A percentile compares a stretch with the other conserved stretches of the same genome.
Evolutionary conservation across 2,113 vertebrate genomes (phyloP).

Genomic region (Lichenostomus cassidix): DNA sequence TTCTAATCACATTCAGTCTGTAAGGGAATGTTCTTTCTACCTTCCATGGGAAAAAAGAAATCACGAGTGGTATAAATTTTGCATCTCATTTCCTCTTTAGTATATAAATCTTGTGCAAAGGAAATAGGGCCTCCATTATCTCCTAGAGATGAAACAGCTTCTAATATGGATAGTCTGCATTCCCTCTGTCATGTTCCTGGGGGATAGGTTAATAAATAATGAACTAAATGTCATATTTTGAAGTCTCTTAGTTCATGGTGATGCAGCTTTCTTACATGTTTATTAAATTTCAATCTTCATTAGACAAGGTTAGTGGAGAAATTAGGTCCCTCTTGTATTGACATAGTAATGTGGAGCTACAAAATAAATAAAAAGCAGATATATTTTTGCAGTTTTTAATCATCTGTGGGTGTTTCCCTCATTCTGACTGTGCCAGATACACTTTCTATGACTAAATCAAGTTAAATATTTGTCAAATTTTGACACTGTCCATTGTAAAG

Average conservation of each 20-base stretch:
- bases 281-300: conserved; percentile 67
- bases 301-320: conserved; percentile 37
- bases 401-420: not conserved
- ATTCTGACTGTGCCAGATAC: not conserved
- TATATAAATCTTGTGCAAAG: conserved; percentile 51
- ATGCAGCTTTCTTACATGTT: conserved; percentile 43
- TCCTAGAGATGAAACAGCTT: conserved; percentile 56
- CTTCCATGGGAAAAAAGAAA: not conserved
- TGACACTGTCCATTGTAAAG: not conserved
- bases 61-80: conserved; percentile 41
- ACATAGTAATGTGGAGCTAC: not conserved
- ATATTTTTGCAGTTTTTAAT: not conserved
- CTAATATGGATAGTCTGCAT: conserved; percentile 41
- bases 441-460: not conserved
- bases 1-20: not conserved
- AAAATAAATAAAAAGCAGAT: conserved; percentile 26
- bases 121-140: conserved; percentile 53
- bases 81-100: conserved; percentile 44
- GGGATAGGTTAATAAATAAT: conserved; percentile 66
- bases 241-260: conserved; percentile 55
- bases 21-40: not conserved
- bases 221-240: conserved; percentile 66
- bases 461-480: not conserved
- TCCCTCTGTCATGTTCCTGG: conserved; percentile 41
- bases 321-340: conserved; percentile 41